A percentile compares a stretch with the other conserved stretches of the same genome.
Evolutionary conservation across 2,888 invertebrate species (phyloP).

Genomic region (Orthosia gracilis): DNA sequence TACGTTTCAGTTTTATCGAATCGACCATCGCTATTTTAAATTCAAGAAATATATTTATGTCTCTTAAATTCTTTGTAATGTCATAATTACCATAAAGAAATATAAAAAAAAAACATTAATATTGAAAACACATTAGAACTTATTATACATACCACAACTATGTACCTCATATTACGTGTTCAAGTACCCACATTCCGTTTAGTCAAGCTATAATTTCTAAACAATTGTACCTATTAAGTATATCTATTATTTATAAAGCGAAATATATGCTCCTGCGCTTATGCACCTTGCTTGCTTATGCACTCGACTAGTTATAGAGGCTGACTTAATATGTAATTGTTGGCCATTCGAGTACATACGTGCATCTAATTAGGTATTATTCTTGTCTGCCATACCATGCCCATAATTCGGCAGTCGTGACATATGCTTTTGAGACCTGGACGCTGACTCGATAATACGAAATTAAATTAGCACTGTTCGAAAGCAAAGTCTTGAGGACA

Average conservation of each 20-base stretch:
- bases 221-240: conserved; percentile 48
- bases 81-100: neutral
- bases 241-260: conserved; percentile 40
- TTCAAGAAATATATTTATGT: neutral
- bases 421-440: too few relatives aligned
- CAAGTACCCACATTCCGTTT: conserved; percentile 30
- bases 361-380: conserved; percentile 40
- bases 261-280: conserved; percentile 36
- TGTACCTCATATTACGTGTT: conserved; percentile 25
- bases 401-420: too few relatives aligned
- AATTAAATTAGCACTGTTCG: too few relatives aligned
- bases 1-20: neutral
- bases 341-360: conserved; percentile 16
- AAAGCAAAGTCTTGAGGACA: too few relatives aligned
- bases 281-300: conserved; percentile 46
- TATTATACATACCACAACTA: conserved; percentile 19
- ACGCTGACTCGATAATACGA: too few relatives aligned
- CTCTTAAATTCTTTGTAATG: neutral
- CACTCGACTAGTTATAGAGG: conserved; percentile 46
- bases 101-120: conserved; percentile 8
- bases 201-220: conserved; percentile 49
- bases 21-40: neutral
- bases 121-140: conserved; percentile 6
- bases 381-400: conserved; percentile 18
- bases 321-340: conserved; percentile 45